Evolutionary conservation across 2,888 invertebrate species (phyloP).

Genomic region (Cheilosia grossa): DNA sequence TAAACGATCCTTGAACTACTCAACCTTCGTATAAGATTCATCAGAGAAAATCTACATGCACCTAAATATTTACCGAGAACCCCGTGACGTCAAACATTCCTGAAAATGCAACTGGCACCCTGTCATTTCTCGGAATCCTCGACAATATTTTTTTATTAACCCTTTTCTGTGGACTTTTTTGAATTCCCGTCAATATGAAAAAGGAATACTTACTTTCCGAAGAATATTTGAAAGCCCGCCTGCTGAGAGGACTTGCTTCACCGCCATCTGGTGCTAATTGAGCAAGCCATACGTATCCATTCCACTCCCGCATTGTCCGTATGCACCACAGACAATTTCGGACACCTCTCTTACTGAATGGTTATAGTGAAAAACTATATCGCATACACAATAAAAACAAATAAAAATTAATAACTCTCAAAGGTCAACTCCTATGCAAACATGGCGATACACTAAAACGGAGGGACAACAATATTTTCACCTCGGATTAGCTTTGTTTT

Average conservation of each 20-base stretch:
- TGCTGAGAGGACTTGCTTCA: background rate
- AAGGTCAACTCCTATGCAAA: slow-evolving; percentile 68
- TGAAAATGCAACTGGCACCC: background rate
- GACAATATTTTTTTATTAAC: background rate
- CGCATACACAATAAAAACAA: slow-evolving; percentile 42
- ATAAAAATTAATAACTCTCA: slow-evolving; percentile 69
- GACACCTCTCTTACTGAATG: slow-evolving; percentile 5
- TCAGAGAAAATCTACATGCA: too few relatives aligned
- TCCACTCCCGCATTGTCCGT: background rate
- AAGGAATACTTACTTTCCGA: background rate
- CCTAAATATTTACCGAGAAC: too few relatives aligned
- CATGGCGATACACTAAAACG: slow-evolving; percentile 31
- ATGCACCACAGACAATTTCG: background rate
- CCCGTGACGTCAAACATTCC: too few relatives aligned
- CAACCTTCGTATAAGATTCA: too few relatives aligned
- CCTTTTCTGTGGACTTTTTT: background rate
- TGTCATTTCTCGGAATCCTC: background rate
- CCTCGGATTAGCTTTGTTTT: slow-evolving; percentile 58
- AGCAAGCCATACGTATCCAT: background rate
- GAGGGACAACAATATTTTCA: slow-evolving; percentile 32
- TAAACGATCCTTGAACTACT: too few relatives aligned
- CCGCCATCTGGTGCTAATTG: slow-evolving; percentile 31
- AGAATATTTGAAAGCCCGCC: background rate
- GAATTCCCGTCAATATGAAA: background rate
- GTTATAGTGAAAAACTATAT: background rate